phyloP scores from a whole-genome alignment of 2,797 vertebrate genomes.

The Thaleichthys pacificus region DNA sequence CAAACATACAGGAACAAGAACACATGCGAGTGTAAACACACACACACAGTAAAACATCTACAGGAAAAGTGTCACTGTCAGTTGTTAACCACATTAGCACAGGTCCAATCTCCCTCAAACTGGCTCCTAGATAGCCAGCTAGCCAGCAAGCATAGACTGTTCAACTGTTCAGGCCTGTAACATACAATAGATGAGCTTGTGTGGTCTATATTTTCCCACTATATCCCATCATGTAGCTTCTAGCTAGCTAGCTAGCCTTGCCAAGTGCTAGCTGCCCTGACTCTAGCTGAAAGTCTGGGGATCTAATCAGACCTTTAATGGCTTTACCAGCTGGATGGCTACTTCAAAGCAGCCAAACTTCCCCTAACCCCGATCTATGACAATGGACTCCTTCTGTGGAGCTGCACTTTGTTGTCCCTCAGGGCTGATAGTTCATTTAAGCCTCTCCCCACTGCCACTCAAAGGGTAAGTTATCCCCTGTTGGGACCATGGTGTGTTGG shows the following conservation, averaged over 20 bases:
- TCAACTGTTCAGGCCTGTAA: neutral
- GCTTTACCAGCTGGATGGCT: conserved; percentile 11
- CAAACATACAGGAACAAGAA: neutral
- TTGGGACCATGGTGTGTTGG: neutral
- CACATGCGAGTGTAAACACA: neutral
- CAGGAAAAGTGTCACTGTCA: neutral
- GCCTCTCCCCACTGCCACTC: conserved; percentile 4
- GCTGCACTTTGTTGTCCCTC: conserved; percentile 5
- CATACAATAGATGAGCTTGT: neutral
- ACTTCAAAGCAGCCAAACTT: conserved; percentile 9
- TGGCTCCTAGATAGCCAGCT: neutral
- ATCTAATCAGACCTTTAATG: conserved; percentile 5
- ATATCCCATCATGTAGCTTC: neutral
- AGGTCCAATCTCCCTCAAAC: neutral
- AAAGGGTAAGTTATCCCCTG: neutral
- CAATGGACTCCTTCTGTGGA: conserved; percentile 9
- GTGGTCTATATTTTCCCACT: neutral
- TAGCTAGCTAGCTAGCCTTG: neutral
- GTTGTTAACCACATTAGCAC: neutral
- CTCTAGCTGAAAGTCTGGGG: neutral
- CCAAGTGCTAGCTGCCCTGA: neutral
- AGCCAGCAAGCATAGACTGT: neutral
- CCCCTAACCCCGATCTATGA: conserved; percentile 1
- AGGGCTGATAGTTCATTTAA: conserved; percentile 1
- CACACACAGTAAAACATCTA: neutral